phyloP scores from a whole-genome alignment of 92 coral and sea anemone species.

The Epizoanthus fatuus region DNA sequence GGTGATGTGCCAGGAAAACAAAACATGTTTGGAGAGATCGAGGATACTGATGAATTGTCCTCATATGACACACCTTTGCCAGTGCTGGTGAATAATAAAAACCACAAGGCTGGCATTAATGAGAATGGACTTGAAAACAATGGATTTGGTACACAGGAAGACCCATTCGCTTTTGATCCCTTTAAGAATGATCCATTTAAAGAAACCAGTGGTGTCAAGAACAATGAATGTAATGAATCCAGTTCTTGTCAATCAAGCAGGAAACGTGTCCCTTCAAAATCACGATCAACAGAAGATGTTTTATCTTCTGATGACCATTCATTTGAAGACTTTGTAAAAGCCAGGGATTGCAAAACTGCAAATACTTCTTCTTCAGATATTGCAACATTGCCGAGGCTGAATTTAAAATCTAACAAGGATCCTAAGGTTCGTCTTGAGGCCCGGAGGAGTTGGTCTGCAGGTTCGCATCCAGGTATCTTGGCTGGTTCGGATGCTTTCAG shows the following conservation, averaged over 20 bases:
- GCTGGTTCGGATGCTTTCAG: conserved; percentile 83
- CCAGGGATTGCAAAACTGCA: not conserved
- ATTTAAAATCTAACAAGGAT: conserved; percentile 22
- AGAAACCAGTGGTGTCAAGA: conserved; percentile 17
- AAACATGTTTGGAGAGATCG: conserved; percentile 50
- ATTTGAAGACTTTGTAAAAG: conserved; percentile 23
- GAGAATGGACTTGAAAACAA: conserved; percentile 75
- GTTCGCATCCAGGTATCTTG: conserved; percentile 12
- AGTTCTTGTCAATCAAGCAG: not conserved
- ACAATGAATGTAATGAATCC: conserved; percentile 1
- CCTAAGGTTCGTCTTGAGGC: conserved; percentile 54
- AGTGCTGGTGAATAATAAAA: conserved; percentile 54
- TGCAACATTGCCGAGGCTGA: conserved; percentile 44
- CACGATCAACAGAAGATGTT: conserved; percentile 29
- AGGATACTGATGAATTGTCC: conserved; percentile 46
- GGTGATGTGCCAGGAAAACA: conserved; percentile 13
- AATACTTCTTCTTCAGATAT: conserved; percentile 10
- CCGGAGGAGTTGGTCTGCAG: conserved; percentile 88
- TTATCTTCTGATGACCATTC: conserved; percentile 14
- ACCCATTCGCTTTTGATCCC: conserved; percentile 95
- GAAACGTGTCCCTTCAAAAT: conserved; percentile 20
- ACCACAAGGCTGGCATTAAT: conserved; percentile 30
- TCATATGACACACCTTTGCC: conserved; percentile 90
- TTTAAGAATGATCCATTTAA: conserved; percentile 59
- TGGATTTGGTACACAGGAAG: conserved; percentile 55